Evolutionary conservation across 2,113 vertebrate species (phyloP).

Genomic region (Hypocryptadius cinnamomeus): DNA sequence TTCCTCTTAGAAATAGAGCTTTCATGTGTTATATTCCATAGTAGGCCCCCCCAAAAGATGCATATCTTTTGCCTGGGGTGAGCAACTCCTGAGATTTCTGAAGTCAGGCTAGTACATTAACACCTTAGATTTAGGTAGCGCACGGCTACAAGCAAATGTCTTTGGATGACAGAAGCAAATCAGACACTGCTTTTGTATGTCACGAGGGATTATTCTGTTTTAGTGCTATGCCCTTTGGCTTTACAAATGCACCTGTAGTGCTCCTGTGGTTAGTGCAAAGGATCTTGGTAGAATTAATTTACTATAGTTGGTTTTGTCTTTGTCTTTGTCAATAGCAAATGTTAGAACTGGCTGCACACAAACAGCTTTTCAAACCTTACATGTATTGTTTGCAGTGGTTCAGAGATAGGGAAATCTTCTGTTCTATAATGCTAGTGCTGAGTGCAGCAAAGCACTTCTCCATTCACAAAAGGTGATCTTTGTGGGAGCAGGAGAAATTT

Average conservation of each 20-base stretch:
- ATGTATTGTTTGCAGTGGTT: neutral
- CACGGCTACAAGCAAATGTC: conserved; percentile 55
- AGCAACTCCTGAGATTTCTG: conserved; percentile 59
- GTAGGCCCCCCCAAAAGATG: neutral
- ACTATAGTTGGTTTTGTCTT: neutral
- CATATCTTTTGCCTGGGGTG: conserved; percentile 52
- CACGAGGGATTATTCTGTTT: conserved; percentile 54
- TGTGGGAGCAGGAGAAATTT: neutral
- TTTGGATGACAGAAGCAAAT: conserved; percentile 59
- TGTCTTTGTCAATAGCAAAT: neutral
- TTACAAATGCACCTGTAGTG: conserved; percentile 59
- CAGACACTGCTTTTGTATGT: conserved; percentile 68
- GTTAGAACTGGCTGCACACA: neutral
- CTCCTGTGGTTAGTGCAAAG: conserved; percentile 24
- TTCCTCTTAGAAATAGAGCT: neutral
- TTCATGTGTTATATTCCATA: neutral
- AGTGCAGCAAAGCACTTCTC: neutral
- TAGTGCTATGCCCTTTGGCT: conserved; percentile 61
- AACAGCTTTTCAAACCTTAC: neutral
- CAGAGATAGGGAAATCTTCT: neutral
- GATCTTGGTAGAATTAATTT: conserved; percentile 49
- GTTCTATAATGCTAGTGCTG: neutral
- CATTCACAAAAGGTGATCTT: neutral
- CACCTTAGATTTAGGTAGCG: conserved; percentile 62
- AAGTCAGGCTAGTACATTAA: conserved; percentile 67